phyloP scores from a whole-genome alignment of 2,888 invertebrate genomes.

The Hyalella azteca region DNA sequence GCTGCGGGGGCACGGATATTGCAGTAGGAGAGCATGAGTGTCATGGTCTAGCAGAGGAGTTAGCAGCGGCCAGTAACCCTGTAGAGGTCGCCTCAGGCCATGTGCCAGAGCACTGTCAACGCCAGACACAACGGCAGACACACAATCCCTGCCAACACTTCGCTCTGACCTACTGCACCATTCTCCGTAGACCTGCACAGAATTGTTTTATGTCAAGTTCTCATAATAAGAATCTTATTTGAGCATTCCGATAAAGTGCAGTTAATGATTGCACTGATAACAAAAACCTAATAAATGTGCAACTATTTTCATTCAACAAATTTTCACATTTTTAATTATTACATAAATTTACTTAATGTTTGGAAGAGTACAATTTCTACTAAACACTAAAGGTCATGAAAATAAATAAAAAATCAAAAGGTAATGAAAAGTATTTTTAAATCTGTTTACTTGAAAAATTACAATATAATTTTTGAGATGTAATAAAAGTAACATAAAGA shows the following conservation, averaged over 20 bases:
- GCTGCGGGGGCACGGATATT: not conserved
- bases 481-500: not conserved
- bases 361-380: not conserved
- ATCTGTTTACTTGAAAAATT: not conserved
- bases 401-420: too few relatives aligned
- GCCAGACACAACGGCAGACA: constrained; percentile 5
- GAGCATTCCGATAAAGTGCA: not conserved
- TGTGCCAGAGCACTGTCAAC: constrained; percentile 22
- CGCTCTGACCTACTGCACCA: constrained; percentile 12
- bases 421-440: too few relatives aligned
- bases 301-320: not conserved
- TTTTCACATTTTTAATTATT: not conserved
- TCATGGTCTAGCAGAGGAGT: constrained; percentile 9
- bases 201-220: too few relatives aligned
- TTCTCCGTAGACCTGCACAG: constrained; percentile 19
- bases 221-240: not conserved
- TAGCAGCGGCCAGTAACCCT: constrained; percentile 30
- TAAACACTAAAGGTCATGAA: not conserved
- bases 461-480: not conserved
- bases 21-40: constrained; percentile 6
- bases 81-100: constrained; percentile 7
- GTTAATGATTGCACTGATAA: not conserved
- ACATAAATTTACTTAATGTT: not conserved
- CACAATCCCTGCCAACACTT: not conserved
- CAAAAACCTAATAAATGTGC: not conserved